Conservation (phyloP, 2,797 vertebrate species). For the Bufotes viridis region DNA sequence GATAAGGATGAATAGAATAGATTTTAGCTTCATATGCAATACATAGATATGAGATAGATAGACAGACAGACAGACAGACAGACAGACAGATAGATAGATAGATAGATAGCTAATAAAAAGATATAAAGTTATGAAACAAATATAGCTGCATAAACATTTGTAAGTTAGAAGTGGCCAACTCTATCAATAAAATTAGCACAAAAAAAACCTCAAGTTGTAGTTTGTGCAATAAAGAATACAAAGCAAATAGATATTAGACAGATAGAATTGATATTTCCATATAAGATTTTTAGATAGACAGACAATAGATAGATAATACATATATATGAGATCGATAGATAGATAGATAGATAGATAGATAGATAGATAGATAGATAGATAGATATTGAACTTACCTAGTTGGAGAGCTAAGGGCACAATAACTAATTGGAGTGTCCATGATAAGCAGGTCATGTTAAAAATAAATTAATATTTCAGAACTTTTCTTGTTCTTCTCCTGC, state of each 20-base stretch:
- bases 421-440: slow-evolving; percentile 21
- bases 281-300: too few species aligned
- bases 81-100: not conserved
- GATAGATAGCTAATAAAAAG: too few species aligned
- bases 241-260: not conserved
- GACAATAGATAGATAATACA: too few species aligned
- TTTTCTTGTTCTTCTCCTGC: not conserved
- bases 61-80: not conserved
- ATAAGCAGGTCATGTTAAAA: slow-evolving; percentile 32
- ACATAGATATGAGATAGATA: not conserved
- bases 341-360: not conserved
- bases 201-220: not conserved
- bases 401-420: slow-evolving; percentile 32
- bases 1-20: too few species aligned
- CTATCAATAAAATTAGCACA: too few species aligned
- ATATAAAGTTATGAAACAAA: not conserved
- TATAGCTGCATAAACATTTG: not conserved
- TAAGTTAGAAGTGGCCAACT: not conserved
- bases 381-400: slow-evolving; percentile 24
- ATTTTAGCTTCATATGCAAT: too few species aligned
- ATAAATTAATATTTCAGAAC: not conserved
- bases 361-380: too few species aligned
- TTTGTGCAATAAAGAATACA: not conserved
- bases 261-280: not conserved
- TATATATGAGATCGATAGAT: too few species aligned